These are phyloP conservation scores for Dinomys branickii DNA, from an alignment of 2,113 vertebrate species.

Conservation along the genomic window DNA sequence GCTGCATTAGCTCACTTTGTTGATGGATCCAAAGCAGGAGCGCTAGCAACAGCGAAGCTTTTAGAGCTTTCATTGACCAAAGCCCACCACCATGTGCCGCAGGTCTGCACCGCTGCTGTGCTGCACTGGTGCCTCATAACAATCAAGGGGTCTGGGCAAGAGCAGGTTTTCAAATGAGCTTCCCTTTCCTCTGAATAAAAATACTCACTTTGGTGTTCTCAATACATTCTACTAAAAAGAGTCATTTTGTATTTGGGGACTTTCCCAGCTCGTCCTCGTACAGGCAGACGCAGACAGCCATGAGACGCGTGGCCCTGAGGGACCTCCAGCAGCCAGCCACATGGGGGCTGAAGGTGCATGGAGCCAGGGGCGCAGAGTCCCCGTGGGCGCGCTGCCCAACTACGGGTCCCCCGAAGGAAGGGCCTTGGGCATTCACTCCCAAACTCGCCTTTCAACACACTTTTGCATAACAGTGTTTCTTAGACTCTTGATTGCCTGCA, in stretches of 20 bases:
- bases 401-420: not conserved
- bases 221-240: constrained; percentile 16
- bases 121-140: not conserved
- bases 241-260: not conserved
- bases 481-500: not conserved
- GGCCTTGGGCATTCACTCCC: not conserved
- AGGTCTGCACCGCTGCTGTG: not conserved
- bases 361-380: not conserved
- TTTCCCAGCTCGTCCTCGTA: not conserved
- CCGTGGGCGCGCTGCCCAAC: too few relatives aligned
- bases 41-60: not conserved
- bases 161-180: not conserved
- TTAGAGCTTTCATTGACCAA: not conserved
- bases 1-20: not conserved
- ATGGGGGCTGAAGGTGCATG: not conserved
- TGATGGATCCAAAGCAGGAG: not conserved
- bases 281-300: not conserved
- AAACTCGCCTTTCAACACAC: not conserved
- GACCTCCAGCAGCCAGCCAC: not conserved
- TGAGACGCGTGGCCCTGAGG: not conserved
- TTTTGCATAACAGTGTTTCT: not conserved
- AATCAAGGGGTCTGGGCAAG: not conserved
- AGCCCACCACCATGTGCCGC: accelerated
- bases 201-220: not conserved
- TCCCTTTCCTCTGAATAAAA: not conserved